A percentile compares a stretch with the other conserved stretches of the same genome.
phyloP scores from a whole-genome alignment of 2,888 invertebrate genomes.

The Eupeodes latifasciatus region DNA sequence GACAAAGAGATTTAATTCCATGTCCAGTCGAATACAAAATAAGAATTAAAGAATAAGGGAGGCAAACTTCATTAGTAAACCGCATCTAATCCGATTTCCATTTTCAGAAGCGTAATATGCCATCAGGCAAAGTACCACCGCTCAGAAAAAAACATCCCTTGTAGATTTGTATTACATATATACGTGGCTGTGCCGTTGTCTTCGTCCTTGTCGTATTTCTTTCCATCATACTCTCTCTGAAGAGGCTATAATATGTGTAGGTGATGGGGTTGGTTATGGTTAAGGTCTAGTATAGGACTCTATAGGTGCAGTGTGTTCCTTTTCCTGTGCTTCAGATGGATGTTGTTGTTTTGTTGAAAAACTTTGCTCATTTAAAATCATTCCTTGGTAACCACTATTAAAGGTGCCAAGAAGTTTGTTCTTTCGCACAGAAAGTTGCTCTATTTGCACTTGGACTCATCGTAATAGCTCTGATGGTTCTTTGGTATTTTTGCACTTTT shows the following conservation, averaged over 20 bases:
- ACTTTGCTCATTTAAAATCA: slow-evolving; percentile 61
- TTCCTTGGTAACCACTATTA: slow-evolving; percentile 44
- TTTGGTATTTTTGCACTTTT: slow-evolving; percentile 63
- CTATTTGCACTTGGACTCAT: slow-evolving; percentile 54
- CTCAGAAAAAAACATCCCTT: slow-evolving; percentile 19
- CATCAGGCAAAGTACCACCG: slow-evolving; percentile 24
- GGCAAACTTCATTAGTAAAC: slow-evolving; percentile 58
- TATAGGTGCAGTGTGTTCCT: not conserved
- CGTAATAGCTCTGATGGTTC: slow-evolving; percentile 16
- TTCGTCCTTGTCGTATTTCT: not conserved
- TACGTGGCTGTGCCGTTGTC: not conserved
- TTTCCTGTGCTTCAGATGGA: too few species aligned
- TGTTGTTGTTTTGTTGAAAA: slow-evolving; percentile 24
- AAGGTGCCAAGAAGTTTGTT: slow-evolving; percentile 69
- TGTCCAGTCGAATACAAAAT: slow-evolving; percentile 26
- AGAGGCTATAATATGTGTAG: too few species aligned
- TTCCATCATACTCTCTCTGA: not conserved
- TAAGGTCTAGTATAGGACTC: too few species aligned
- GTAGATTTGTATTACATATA: slow-evolving; percentile 40
- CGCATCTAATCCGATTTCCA: slow-evolving; percentile 54
- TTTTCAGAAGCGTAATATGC: slow-evolving; percentile 26
- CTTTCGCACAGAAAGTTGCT: slow-evolving; percentile 41
- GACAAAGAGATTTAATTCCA: slow-evolving; percentile 28
- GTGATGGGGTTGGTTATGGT: too few species aligned
- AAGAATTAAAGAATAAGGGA: not conserved